Evolutionary conservation across 2,113 vertebrate genomes (phyloP), one percentile per base, ranked within the genome.

Genomic region (Cavia aperea): DNA sequence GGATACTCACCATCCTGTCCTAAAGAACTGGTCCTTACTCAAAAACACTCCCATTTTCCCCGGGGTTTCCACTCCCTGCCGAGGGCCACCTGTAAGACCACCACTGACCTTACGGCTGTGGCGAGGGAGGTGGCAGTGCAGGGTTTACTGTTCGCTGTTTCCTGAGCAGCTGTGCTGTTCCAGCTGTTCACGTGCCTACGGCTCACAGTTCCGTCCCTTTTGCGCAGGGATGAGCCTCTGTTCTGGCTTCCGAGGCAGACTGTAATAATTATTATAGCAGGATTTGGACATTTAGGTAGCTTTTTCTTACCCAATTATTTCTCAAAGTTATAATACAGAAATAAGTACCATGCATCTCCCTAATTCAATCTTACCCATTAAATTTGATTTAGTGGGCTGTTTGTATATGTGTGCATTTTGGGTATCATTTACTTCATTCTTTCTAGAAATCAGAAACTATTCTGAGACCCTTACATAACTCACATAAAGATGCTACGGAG

Each of bases 321-420:
- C 58, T 92, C 18, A 21, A 94, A 85, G 43, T 90, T 88, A 90
- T 86, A 86, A 88, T 78, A 58, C 7, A 18, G 23, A 84, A 94
- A 36, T 77, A 65, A 93, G 10, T 14, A 51, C 36, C 39, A 39
- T 86, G 14, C 15, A 84, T 54, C 39, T 92, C 86, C 39, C 83
- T 73, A 77, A 73, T 78, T 68, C 86, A 63, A 8, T n/a, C 88
- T 82, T 87, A 66, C n/a, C 23, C 66, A n/a, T 58, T 90, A 26
- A 93, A n/a, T 23, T 86, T 65, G 70, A 86, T 36, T 86, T n/a
- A 33, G 81, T 15, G 26, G 21, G 21, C 26, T 91, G 1, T 94
- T 21, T n/a, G 1, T 78, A 7, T 82, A 9, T 43, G 62, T 66
- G 29, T 81, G n/a, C 43, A 43, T 49, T 88, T 88, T 63, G 88